These are phyloP conservation scores for Amphipoea lucens DNA, from an alignment of 2,888 invertebrate genomes.

Conservation along the genomic window DNA sequence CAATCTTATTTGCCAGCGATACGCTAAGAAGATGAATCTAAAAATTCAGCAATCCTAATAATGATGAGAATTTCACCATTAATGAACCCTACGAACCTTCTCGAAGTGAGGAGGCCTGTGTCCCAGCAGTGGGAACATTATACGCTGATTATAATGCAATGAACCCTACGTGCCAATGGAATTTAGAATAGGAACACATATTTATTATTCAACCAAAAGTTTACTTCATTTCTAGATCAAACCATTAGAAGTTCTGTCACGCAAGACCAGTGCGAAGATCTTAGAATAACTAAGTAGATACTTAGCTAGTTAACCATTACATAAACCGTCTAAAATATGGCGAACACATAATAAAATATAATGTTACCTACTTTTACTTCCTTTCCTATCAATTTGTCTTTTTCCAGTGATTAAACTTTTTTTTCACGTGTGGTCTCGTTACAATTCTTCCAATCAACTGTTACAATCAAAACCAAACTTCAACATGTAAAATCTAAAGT, in stretches of 20 bases:
- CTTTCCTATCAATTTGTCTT: slow-evolving; percentile 55
- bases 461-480: slow-evolving; percentile 13
- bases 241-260: slow-evolving; percentile 29
- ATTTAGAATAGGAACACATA: neutral
- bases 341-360: slow-evolving; percentile 25
- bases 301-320: slow-evolving; percentile 29
- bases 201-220: slow-evolving; percentile 3
- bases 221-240: slow-evolving; percentile 18
- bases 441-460: slow-evolving; percentile 11
- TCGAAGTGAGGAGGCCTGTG: too few relatives aligned
- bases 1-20: too few relatives aligned
- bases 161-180: too few relatives aligned
- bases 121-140: too few relatives aligned
- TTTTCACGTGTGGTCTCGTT: slow-evolving; percentile 64
- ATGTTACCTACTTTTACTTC: slow-evolving; percentile 61
- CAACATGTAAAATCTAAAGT: rapidly evolving
- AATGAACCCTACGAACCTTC: too few relatives aligned
- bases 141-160: too few relatives aligned
- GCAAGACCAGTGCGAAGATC: slow-evolving; percentile 14
- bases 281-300: slow-evolving; percentile 21
- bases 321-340: slow-evolving; percentile 39
- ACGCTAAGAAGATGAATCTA: too few relatives aligned
- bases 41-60: neutral
- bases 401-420: slow-evolving; percentile 65
- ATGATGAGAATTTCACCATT: neutral